Percentiles rank a stretch among this genome's conserved stretches.
Conservation (phyloP, 2,888 invertebrate species). For the Orgyia antiqua region DNA sequence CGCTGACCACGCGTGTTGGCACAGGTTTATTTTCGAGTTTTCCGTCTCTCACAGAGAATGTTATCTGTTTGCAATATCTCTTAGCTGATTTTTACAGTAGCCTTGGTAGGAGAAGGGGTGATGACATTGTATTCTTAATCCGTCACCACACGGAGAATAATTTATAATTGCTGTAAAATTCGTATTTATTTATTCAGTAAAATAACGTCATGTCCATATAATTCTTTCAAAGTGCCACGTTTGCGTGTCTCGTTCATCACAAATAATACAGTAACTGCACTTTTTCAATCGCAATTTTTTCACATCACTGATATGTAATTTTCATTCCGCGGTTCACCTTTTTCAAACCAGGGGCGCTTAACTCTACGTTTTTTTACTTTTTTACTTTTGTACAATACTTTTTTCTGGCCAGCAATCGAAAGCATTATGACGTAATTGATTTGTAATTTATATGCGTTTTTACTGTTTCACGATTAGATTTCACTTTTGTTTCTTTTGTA, state of each 20-base stretch:
- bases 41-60: too few relatives aligned
- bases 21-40: too few relatives aligned
- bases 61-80: too few relatives aligned
- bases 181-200: too few relatives aligned
- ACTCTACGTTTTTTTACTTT: slow-evolving; percentile 36
- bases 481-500: slow-evolving; percentile 1
- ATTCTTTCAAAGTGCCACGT: slow-evolving; percentile 8
- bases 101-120: too few relatives aligned
- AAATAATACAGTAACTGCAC: slow-evolving; percentile 28
- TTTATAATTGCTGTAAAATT: too few relatives aligned
- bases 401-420: slow-evolving; percentile 16
- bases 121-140: too few relatives aligned
- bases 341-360: slow-evolving; percentile 58
- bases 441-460: slow-evolving; percentile 5
- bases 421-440: slow-evolving; percentile 22
- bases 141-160: too few relatives aligned
- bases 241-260: slow-evolving; percentile 25
- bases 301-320: slow-evolving; percentile 50
- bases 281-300: slow-evolving; percentile 51
- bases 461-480: neutral
- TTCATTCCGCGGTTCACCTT: slow-evolving; percentile 51
- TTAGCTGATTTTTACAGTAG: too few relatives aligned
- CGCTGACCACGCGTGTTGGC: too few relatives aligned
- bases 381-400: slow-evolving; percentile 25
- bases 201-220: slow-evolving; percentile 23